Conservation (phyloP, 1,140 invertebrate species). For the Arion vulgaris region DNA sequence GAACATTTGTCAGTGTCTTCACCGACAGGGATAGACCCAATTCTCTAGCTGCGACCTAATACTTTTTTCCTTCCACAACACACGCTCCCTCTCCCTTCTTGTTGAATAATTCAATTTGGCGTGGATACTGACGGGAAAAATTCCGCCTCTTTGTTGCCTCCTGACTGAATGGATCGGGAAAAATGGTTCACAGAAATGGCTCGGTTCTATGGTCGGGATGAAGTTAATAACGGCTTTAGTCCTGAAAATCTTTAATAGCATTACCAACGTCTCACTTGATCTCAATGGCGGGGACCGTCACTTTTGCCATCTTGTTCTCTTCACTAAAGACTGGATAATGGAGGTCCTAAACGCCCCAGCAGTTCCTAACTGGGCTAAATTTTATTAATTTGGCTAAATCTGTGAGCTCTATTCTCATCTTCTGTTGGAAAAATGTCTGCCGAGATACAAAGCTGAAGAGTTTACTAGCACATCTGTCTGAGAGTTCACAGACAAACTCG, state of each 20-base stretch:
- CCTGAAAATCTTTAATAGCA: slow-evolving; percentile 21
- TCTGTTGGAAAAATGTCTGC: background rate
- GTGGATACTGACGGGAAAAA: background rate
- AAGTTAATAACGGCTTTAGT: slow-evolving; percentile 22
- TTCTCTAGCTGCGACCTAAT: background rate
- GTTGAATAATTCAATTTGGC: slow-evolving; percentile 5
- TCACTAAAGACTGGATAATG: slow-evolving; percentile 23
- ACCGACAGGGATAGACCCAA: slow-evolving; percentile 16
- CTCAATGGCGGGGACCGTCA: background rate
- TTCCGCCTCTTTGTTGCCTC: background rate
- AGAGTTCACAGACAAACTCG: background rate
- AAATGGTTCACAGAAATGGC: background rate
- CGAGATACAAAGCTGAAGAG: background rate
- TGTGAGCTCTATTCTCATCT: slow-evolving; percentile 1
- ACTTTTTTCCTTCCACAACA: background rate
- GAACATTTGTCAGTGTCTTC: slow-evolving; percentile 5
- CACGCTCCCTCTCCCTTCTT: background rate
- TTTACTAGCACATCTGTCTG: background rate
- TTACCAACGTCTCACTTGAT: slow-evolving; percentile 28
- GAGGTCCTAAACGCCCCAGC: background rate
- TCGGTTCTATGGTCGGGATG: slow-evolving; percentile 2
- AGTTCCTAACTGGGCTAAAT: background rate
- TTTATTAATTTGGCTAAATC: slow-evolving; percentile 16
- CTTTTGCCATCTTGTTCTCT: background rate
- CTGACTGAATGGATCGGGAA: background rate